A percentile compares a stretch with the other conserved stretches of the same genome.
Conservation (phyloP, 2,113 vertebrate species). For the Lepidothrix coronata region DNA sequence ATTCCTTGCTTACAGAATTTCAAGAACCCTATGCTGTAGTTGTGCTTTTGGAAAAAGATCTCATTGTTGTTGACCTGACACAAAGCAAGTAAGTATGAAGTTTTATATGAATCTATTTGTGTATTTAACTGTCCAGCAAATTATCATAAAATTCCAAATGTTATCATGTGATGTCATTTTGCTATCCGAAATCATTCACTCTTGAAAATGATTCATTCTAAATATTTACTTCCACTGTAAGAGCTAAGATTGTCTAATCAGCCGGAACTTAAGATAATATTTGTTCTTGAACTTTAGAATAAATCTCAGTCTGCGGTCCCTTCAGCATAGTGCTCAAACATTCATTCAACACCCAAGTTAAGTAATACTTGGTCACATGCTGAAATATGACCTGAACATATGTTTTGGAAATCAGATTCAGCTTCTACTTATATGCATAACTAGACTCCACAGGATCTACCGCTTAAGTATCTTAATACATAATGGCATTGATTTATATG, state of each 20-base stretch:
- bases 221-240: not conserved
- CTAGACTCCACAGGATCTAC: not conserved
- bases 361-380: not conserved
- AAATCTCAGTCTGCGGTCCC: not conserved
- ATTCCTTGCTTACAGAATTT: constrained; percentile 80
- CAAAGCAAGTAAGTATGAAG: constrained; percentile 89
- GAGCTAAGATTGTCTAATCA: not conserved
- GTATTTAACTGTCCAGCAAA: not conserved
- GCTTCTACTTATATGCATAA: not conserved
- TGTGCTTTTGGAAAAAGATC: constrained; percentile 93
- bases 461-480: not conserved
- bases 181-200: not conserved
- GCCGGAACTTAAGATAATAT: not conserved
- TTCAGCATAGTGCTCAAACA: not conserved
- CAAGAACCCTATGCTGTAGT: constrained; percentile 95
- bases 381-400: not conserved
- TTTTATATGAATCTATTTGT: not conserved
- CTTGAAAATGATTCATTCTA: not conserved
- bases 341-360: not conserved
- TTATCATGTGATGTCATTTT: not conserved
- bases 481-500: not conserved
- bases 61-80: constrained; percentile 92
- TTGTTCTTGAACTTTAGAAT: not conserved
- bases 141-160: not conserved
- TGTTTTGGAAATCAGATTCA: not conserved